These are phyloP conservation scores for Hippocampus mohnikei DNA, from an alignment of 2,113 vertebrate species.

Conservation along the genomic window DNA sequence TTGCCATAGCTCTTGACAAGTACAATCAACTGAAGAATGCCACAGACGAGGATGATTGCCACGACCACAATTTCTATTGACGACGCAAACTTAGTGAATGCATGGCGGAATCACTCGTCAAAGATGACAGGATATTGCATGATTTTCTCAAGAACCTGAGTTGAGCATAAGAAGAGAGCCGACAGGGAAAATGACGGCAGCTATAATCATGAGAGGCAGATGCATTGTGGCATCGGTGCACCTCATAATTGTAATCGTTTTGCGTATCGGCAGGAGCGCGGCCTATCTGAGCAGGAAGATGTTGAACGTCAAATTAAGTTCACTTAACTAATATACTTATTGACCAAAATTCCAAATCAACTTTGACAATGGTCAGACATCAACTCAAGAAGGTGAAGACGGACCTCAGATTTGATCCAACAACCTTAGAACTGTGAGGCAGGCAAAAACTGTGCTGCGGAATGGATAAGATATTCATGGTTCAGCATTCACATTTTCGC, in stretches of 20 bases:
- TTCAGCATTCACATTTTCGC: too few species aligned
- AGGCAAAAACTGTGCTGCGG: too few species aligned
- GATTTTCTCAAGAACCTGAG: slow-evolving; percentile 33
- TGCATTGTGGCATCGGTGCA: slow-evolving; percentile 10
- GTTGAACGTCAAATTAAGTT: background rate
- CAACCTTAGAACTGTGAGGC: too few species aligned
- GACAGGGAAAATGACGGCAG: slow-evolving; percentile 27
- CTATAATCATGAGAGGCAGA: slow-evolving; percentile 8
- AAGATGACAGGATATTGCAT: slow-evolving; percentile 35
- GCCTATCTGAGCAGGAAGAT: background rate
- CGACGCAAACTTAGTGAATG: background rate
- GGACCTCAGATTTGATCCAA: too few species aligned
- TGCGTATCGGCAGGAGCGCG: background rate
- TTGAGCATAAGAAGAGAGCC: slow-evolving; percentile 50
- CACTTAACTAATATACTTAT: too few species aligned
- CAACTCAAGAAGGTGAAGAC: too few species aligned
- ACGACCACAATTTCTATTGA: background rate
- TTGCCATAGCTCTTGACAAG: slow-evolving; percentile 3
- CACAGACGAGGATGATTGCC: slow-evolving; percentile 15
- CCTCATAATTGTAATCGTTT: slow-evolving; percentile 23
- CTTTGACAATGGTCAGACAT: too few species aligned
- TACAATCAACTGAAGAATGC: slow-evolving; percentile 15
- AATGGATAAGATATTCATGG: too few species aligned
- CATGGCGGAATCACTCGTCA: slow-evolving; percentile 28
- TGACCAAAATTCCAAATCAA: too few species aligned